phyloP scores from a whole-genome alignment of 53 echinoderm and acorn worm species.

The Astropecten irregularis region DNA sequence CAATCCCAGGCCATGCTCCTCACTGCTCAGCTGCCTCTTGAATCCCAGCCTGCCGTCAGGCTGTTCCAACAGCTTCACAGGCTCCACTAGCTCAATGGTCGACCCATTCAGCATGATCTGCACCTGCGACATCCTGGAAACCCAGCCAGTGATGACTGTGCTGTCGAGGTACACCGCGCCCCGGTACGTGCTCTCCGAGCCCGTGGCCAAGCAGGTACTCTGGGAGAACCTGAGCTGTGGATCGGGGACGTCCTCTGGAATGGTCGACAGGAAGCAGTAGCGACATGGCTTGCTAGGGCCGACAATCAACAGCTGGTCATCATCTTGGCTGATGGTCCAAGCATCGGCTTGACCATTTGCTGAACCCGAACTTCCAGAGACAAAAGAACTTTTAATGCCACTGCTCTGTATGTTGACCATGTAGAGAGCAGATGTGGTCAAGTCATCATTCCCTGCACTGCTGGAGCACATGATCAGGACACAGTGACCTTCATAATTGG shows the following conservation, averaged over 20 bases:
- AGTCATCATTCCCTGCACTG: slow-evolving; percentile 59
- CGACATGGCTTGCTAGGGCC: slow-evolving; percentile 77
- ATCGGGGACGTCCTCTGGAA: slow-evolving; percentile 56
- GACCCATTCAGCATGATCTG: slow-evolving; percentile 61
- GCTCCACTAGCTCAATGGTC: slow-evolving; percentile 43
- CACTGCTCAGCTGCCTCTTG: slow-evolving; percentile 70
- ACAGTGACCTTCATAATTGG: slow-evolving; percentile 45
- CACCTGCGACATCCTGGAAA: slow-evolving; percentile 41
- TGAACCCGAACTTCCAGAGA: slow-evolving; percentile 60
- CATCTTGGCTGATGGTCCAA: slow-evolving; percentile 64
- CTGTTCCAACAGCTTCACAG: slow-evolving; percentile 65
- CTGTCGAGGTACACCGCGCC: slow-evolving; percentile 56
- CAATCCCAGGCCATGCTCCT: slow-evolving; percentile 74
- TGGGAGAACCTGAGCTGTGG: slow-evolving; percentile 52
- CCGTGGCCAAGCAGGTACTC: slow-evolving; percentile 70
- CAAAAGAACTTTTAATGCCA: slow-evolving; percentile 45
- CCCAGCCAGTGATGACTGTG: slow-evolving; percentile 68
- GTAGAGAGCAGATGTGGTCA: slow-evolving; percentile 81
- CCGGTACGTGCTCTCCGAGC: background rate
- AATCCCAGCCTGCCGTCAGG: slow-evolving; percentile 83
- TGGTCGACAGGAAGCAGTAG: slow-evolving; percentile 74
- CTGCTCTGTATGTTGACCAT: slow-evolving; percentile 59
- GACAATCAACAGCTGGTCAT: slow-evolving; percentile 38
- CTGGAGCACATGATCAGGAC: slow-evolving; percentile 83
- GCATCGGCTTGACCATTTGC: slow-evolving; percentile 43